Evolutionary conservation across 1,140 invertebrate genomes (phyloP).

Genomic region (Chironomus tepperi): DNA sequence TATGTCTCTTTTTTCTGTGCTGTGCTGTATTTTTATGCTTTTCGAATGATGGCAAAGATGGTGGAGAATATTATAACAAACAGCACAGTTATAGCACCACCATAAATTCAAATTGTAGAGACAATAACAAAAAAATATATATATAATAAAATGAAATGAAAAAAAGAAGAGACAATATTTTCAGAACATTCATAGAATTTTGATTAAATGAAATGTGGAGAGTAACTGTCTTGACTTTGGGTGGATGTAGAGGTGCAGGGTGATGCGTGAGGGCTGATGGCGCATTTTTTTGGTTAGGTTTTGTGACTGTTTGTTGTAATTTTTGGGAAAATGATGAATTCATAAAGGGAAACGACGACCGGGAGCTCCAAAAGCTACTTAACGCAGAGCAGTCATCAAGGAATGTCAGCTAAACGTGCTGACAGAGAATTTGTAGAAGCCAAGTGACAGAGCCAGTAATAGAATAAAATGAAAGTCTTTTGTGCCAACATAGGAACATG

Average conservation of each 20-base stretch:
- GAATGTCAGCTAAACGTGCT: no score
- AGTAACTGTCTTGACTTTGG: not conserved
- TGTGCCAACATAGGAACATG: no score
- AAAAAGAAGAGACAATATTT: conserved; percentile 16
- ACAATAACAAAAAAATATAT: not conserved
- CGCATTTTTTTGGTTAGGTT: no score
- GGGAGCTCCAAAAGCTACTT: no score
- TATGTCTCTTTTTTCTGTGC: not conserved
- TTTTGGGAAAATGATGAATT: no score
- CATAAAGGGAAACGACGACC: no score
- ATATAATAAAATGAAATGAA: not conserved
- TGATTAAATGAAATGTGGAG: conserved; percentile 13
- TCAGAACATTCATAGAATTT: conserved; percentile 20
- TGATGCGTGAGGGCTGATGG: no score
- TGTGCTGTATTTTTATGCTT: conserved; percentile 15
- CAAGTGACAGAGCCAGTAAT: no score
- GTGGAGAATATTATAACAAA: not conserved
- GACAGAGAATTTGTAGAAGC: no score
- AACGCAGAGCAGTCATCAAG: no score
- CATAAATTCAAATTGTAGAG: not conserved
- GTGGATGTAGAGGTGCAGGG: not conserved
- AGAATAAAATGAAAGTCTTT: no score
- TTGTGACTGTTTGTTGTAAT: no score
- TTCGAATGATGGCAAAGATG: conserved; percentile 12
- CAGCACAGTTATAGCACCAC: not conserved